Evolutionary conservation across 1,140 invertebrate genomes (phyloP).

Genomic region (Drosophila funebris): DNA sequence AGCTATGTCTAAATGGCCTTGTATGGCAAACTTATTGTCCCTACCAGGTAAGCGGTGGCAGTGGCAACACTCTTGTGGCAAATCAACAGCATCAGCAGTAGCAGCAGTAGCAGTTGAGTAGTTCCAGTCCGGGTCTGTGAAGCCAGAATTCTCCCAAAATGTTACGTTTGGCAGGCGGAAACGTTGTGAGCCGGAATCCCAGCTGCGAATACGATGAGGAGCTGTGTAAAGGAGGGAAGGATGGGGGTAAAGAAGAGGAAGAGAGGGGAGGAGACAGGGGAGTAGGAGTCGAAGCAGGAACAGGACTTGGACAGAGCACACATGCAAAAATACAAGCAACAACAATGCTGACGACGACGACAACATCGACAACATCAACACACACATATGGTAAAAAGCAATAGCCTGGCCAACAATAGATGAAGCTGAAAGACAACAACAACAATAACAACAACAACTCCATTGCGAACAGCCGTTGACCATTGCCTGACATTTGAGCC

Average conservation of each 20-base stretch:
- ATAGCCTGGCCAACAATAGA: conserved; percentile 41
- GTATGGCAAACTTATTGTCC: conserved; percentile 66
- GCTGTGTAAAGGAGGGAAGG: no score
- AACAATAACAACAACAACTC: conserved; percentile 37
- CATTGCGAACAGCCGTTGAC: conserved; percentile 70
- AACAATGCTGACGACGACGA: background rate
- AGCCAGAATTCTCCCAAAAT: conserved; percentile 44
- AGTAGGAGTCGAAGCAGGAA: background rate
- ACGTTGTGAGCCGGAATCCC: conserved; percentile 35
- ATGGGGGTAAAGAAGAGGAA: no score
- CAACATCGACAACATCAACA: conserved; percentile 45
- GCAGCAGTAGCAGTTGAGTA: background rate
- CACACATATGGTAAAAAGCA: conserved; percentile 34
- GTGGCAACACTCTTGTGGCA: background rate
- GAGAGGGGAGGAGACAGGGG: background rate
- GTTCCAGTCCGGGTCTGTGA: background rate
- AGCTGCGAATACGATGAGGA: conserved; percentile 2
- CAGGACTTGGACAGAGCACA: conserved; percentile 36
- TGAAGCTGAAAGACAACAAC: conserved; percentile 16
- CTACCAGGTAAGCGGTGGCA: conserved; percentile 41
- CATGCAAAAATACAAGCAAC: conserved; percentile 62
- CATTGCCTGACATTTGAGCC: conserved; percentile 79
- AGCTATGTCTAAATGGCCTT: conserved; percentile 65
- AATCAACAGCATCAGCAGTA: background rate
- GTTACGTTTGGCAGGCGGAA: conserved; percentile 66